Evolutionary conservation across 2,888 invertebrate species (phyloP).

Genomic region (Agriopis marginaria): DNA sequence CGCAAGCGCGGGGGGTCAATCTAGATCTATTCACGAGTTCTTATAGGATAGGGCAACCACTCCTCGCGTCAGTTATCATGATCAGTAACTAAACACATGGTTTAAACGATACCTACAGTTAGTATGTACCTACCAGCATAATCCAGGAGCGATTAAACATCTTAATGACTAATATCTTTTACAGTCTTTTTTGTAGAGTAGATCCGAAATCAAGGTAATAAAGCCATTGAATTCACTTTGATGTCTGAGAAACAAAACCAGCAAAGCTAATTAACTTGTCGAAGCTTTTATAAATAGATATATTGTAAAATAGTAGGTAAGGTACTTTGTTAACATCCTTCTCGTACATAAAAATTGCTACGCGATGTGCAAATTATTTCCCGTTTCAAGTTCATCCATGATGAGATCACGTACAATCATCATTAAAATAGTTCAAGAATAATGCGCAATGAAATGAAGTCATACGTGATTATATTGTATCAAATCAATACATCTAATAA

Average conservation of each 20-base stretch:
- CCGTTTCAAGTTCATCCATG: slow-evolving; percentile 55
- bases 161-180: slow-evolving; percentile 1
- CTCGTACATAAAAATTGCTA: slow-evolving; percentile 28
- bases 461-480: slow-evolving; percentile 34
- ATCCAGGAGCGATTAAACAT: slow-evolving; percentile 1
- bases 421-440: slow-evolving; percentile 54
- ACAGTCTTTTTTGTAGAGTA: slow-evolving; percentile 5
- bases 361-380: slow-evolving; percentile 32
- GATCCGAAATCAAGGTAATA: not conserved
- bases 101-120: no score
- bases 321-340: slow-evolving; percentile 23
- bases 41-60: slow-evolving; percentile 50
- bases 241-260: slow-evolving; percentile 8
- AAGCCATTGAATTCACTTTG: slow-evolving; percentile 1
- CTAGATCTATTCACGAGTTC: slow-evolving; percentile 58
- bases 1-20: slow-evolving; percentile 47
- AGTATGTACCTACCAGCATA: not conserved
- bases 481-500: slow-evolving; percentile 17
- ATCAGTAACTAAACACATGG: not conserved
- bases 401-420: slow-evolving; percentile 59
- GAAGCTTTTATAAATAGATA: slow-evolving; percentile 15
- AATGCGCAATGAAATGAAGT: slow-evolving; percentile 42
- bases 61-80: not conserved
- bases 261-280: slow-evolving; percentile 15
- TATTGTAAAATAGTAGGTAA: slow-evolving; percentile 8